A percentile compares a stretch with the other conserved stretches of the same genome.
Conservation (phyloP, 2,113 vertebrate species). For the Arizona elegans region DNA sequence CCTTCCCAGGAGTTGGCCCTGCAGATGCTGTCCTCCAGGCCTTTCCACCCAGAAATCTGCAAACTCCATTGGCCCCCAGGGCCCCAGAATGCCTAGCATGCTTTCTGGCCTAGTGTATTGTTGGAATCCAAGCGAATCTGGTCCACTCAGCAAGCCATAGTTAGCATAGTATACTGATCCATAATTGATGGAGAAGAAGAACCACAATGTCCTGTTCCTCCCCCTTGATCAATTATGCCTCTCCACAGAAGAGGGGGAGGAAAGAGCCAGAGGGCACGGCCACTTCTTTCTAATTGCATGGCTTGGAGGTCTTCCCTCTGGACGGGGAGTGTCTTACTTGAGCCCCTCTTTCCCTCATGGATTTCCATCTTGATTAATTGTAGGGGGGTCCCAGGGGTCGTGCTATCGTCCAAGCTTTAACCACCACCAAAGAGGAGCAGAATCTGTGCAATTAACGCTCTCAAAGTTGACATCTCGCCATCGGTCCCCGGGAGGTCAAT, state of each 20-base stretch:
- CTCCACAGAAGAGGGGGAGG: background rate
- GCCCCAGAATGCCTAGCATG: background rate
- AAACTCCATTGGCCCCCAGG: background rate
- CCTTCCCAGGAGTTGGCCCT: background rate
- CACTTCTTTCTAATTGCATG: constrained; percentile 1
- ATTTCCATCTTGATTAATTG: constrained; percentile 35
- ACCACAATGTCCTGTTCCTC: rapidly evolving
- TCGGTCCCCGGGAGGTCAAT: constrained; percentile 41
- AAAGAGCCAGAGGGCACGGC: background rate
- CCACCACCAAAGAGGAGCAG: constrained; percentile 30
- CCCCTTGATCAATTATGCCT: background rate
- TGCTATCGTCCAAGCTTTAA: constrained; percentile 21
- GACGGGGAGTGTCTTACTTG: background rate
- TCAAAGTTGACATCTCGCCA: constrained; percentile 52
- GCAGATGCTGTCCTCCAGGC: background rate
- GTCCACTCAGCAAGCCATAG: background rate
- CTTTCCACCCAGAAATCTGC: background rate
- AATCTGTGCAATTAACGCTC: constrained; percentile 44
- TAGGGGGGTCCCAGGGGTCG: constrained; percentile 11
- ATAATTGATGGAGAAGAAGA: background rate
- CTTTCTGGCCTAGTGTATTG: background rate
- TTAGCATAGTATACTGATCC: background rate
- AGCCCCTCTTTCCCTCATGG: background rate
- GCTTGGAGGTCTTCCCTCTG: background rate
- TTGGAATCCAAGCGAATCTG: no score